These are phyloP conservation scores for Bucco capensis DNA, from an alignment of 2,113 vertebrate genomes.

Conservation along the genomic window DNA sequence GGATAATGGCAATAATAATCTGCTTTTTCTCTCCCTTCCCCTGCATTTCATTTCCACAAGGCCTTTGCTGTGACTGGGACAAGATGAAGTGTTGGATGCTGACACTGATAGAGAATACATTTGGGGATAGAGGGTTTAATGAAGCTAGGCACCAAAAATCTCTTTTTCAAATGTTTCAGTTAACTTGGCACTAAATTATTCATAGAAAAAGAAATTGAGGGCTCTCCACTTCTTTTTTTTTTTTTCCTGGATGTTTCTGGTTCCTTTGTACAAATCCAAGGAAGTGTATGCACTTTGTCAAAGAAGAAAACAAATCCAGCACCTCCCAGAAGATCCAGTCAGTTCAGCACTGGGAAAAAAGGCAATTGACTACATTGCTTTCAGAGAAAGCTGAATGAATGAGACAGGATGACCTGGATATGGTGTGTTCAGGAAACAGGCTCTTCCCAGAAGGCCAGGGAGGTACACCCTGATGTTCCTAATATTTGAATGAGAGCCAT, in stretches of 20 bases:
- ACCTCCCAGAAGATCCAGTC: background rate
- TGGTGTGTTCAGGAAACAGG: background rate
- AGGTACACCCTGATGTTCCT: background rate
- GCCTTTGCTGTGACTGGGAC: constrained; percentile 12
- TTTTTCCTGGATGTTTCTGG: background rate
- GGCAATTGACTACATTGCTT: background rate
- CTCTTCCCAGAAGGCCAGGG: background rate
- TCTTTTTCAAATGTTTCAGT: constrained; percentile 17
- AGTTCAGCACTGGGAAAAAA: background rate
- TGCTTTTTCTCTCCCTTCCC: background rate
- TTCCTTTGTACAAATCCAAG: background rate
- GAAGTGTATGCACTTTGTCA: background rate
- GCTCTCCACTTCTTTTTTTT: background rate
- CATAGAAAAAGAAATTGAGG: constrained; percentile 40
- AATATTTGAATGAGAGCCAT: background rate
- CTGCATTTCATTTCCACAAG: constrained; percentile 41
- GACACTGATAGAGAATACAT: constrained; percentile 37
- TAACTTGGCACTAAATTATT: constrained; percentile 61
- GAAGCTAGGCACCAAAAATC: constrained; percentile 47
- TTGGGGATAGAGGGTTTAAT: constrained; percentile 36
- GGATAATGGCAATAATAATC: background rate
- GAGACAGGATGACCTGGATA: background rate
- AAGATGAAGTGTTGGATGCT: constrained; percentile 38
- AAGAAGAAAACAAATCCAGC: background rate
- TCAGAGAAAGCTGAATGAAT: background rate